Conservation (phyloP, 2,888 invertebrate species). For the Drosophila rellima region DNA sequence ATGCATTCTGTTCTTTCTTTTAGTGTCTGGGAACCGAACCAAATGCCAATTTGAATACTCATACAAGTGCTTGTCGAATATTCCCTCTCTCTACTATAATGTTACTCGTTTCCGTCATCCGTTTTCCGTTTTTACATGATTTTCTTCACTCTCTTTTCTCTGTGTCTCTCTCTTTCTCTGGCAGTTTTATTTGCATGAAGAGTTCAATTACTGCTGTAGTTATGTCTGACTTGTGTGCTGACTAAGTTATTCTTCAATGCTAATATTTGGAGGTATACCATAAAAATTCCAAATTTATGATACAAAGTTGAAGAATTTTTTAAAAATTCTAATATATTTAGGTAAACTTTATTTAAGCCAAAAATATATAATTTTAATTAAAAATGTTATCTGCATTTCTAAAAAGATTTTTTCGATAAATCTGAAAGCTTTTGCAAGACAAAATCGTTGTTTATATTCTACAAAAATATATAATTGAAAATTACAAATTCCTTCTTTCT, state of each 20-base stretch:
- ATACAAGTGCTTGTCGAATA: slow-evolving; percentile 9
- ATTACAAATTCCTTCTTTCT: neutral
- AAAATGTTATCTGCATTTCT: too few relatives aligned
- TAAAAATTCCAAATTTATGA: neutral
- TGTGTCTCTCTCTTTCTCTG: neutral
- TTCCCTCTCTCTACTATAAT: slow-evolving; percentile 18
- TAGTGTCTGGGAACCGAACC: slow-evolving; percentile 27
- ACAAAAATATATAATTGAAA: neutral
- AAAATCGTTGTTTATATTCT: too few relatives aligned
- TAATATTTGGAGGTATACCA: neutral
- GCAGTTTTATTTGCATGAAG: slow-evolving; percentile 41
- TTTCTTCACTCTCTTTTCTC: neutral
- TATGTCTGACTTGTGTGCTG: neutral
- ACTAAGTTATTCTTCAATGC: neutral
- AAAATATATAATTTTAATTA: neutral
- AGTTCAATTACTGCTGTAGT: slow-evolving; percentile 29
- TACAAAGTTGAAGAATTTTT: neutral
- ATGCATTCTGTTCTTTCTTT: slow-evolving; percentile 35
- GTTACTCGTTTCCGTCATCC: slow-evolving; percentile 17
- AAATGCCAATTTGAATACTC: slow-evolving; percentile 50
- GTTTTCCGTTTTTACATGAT: neutral
- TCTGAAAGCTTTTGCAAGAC: too few relatives aligned
- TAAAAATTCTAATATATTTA: neutral
- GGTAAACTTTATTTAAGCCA: neutral
- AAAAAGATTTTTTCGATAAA: too few relatives aligned